Evolutionary conservation across 2,797 vertebrate species (phyloP).

Genomic region (Epinephelus awoara): DNA sequence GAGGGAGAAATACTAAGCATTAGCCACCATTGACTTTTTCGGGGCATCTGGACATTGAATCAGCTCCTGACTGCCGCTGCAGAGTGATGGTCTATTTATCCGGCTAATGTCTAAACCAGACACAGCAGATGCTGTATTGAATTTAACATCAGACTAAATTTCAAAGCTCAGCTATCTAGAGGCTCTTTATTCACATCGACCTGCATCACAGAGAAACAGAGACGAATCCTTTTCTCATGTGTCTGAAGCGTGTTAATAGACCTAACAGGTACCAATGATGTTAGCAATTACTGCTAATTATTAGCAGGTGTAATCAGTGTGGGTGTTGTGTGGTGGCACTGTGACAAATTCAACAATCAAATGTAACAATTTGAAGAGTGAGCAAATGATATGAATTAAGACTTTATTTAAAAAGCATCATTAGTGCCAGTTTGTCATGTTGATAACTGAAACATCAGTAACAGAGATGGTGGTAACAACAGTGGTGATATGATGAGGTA

Average conservation of each 20-base stretch:
- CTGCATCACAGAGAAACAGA: neutral
- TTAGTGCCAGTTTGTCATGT: neutral
- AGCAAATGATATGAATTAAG: neutral
- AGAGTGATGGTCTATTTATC: constrained; percentile 67
- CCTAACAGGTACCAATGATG: neutral
- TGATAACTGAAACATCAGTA: neutral
- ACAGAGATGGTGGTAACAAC: neutral
- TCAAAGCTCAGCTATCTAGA: constrained; percentile 40
- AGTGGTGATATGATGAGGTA: neutral
- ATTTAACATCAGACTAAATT: constrained; percentile 52
- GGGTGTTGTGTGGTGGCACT: neutral
- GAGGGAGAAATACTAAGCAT: constrained; percentile 36
- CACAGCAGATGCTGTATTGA: constrained; percentile 64
- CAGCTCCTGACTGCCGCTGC: constrained; percentile 47
- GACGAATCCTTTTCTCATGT: neutral
- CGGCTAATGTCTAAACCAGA: constrained; percentile 74
- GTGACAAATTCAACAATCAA: neutral
- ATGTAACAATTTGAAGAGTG: neutral
- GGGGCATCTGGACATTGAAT: constrained; percentile 69
- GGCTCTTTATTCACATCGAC: constrained; percentile 21
- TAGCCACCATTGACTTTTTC: constrained; percentile 43
- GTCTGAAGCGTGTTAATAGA: neutral
- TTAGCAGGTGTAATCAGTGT: neutral
- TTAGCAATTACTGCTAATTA: neutral
- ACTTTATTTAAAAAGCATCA: neutral